phyloP scores from a whole-genome alignment of 2,113 vertebrate species.

The Excalfactoria chinensis region DNA sequence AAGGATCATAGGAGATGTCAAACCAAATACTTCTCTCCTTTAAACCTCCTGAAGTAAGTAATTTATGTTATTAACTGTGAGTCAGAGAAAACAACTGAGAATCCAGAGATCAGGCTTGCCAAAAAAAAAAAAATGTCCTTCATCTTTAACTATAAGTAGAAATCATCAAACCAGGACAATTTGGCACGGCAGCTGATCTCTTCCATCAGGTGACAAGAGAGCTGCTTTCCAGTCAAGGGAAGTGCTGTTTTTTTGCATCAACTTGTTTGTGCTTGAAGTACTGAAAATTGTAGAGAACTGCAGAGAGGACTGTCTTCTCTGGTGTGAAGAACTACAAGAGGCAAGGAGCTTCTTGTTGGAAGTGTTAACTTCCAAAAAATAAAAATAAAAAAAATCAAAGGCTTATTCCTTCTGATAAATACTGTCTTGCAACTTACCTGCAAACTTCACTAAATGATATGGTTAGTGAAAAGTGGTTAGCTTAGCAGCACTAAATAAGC shows the following conservation, averaged over 20 bases:
- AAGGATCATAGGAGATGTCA: neutral
- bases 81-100: too few relatives aligned
- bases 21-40: neutral
- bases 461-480: neutral
- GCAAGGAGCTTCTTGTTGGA: neutral
- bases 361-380: neutral
- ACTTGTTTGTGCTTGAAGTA: neutral
- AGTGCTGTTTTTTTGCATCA: rapidly evolving
- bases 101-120: neutral
- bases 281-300: rapidly evolving
- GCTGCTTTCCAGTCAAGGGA: neutral
- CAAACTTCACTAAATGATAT: neutral
- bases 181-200: neutral
- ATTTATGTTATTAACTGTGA: neutral
- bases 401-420: neutral
- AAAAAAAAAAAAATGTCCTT: neutral
- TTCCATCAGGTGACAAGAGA: neutral
- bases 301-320: neutral
- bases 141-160: neutral
- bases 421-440: neutral
- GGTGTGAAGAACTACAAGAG: neutral
- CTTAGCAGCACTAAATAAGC: neutral
- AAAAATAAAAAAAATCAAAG: too few relatives aligned
- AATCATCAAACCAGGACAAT: neutral
- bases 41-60: neutral